Base-by-base conservation (phyloP, 2,888 invertebrate genomes). In the Melitaea athalia region DNA sequence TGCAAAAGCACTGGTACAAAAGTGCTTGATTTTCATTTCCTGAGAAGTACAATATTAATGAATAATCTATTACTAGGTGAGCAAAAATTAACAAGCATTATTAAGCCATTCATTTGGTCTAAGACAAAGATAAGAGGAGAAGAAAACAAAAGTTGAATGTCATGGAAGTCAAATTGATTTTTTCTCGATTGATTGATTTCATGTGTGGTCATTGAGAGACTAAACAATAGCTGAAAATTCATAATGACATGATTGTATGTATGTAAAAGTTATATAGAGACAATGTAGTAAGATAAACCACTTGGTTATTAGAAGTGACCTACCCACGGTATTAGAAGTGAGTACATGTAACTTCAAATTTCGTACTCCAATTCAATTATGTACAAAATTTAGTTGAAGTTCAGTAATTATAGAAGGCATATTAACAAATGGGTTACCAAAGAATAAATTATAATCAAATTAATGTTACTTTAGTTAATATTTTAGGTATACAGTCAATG, bases 201-300 rank as follows among this genome's bases (percentile, higher is more conserved):
- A 24, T 24, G 24, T 24, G 24, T 24, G 24, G 24, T 24, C 1
- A 24, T 24, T 24, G 24, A 11, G 45, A 43, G 3, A 43, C 47
- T 1, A n/a, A 0, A 7, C 7, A 43, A 10, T 43, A 43, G 1
- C 8, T 6, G 47, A n/a, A n/a, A 49, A 49, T 14, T 49, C n/a
- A 49, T 49, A 14, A 49, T 6, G 50, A 65, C 42, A 24, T 8
- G 31, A 50, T 31, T 60, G 24, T 52, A 60, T 65, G n/a, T 43
- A 10, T 59, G 24, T 3, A 24, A 24, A 24, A 2, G 24, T 24
- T 24, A 24, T 24, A 24, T 24, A 24, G 24, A 24, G 24, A 24
- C 24, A 24, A 24, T 2, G 24, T 24, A 24, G 24, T 24, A 59
- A 65, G 59, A 59, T 52, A 49, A 50, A 31, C 31, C 50, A 65